phyloP scores from a whole-genome alignment of 2,113 vertebrate species.

The Meriones unguiculatus region DNA sequence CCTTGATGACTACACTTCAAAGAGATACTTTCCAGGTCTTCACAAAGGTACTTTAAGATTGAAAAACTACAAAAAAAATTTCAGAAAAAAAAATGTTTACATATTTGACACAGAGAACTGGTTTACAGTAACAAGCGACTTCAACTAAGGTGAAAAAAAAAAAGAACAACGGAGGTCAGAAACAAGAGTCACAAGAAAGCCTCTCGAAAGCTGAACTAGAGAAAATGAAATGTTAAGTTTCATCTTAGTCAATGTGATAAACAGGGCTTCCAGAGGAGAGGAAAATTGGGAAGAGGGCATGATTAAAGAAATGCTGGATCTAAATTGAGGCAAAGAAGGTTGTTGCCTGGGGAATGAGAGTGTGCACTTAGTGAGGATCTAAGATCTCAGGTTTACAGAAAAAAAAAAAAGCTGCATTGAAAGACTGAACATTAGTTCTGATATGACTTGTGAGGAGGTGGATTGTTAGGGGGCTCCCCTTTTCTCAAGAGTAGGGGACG shows the following conservation, averaged over 20 bases:
- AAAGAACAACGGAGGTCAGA: background rate
- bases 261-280: background rate
- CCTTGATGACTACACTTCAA: background rate
- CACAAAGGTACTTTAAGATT: background rate
- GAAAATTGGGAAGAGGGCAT: background rate
- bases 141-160: background rate
- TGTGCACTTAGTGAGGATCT: background rate
- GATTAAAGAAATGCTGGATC: background rate
- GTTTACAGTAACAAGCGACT: background rate
- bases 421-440: background rate
- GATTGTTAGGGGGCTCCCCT: no score
- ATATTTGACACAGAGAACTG: background rate
- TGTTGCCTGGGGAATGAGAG: background rate
- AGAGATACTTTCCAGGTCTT: slow-evolving; percentile 15
- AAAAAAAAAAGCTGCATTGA: background rate
- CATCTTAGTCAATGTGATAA: background rate
- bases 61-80: background rate
- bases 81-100: background rate
- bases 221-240: background rate
- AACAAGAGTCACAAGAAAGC: background rate
- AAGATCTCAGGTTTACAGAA: background rate
- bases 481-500: no score
- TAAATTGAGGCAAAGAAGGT: background rate
- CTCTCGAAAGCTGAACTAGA: background rate
- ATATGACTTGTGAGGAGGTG: no score